Percentiles rank a stretch among this genome's conserved stretches.
phyloP scores from a whole-genome alignment of 1,140 invertebrate genomes.

The Diprion similis region DNA sequence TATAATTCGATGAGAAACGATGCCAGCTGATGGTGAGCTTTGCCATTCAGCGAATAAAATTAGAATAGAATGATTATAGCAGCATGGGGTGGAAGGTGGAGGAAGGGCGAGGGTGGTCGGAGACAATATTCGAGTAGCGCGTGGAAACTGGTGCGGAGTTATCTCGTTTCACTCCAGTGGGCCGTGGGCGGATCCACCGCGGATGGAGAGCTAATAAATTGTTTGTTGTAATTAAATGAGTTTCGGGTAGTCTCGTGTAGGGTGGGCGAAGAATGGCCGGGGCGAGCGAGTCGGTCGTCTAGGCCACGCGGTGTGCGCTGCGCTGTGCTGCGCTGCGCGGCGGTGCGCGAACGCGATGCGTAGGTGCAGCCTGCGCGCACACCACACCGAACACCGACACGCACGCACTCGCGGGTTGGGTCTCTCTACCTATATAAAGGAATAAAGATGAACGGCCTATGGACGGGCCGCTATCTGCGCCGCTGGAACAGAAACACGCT shows the following conservation, averaged over 20 bases:
- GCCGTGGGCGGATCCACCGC: constrained; percentile 53
- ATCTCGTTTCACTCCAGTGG: constrained; percentile 46
- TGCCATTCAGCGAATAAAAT: no score
- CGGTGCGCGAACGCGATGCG: constrained; percentile 22
- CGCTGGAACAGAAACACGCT: constrained; percentile 61
- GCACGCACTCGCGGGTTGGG: not conserved
- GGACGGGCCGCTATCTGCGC: constrained; percentile 60
- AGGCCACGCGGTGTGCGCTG: not conserved
- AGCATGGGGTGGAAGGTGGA: no score
- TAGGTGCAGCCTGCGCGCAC: constrained; percentile 34
- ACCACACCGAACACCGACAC: constrained; percentile 21
- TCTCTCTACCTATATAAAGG: constrained; percentile 44
- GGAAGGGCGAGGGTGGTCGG: not conserved
- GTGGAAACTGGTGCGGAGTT: not conserved
- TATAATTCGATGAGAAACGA: no score
- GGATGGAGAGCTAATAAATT: constrained; percentile 60
- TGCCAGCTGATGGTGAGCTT: no score
- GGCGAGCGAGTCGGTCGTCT: not conserved
- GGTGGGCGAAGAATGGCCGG: constrained; percentile 13
- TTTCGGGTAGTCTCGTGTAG: constrained; percentile 54
- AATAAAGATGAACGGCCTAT: constrained; percentile 63
- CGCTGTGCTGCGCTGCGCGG: no score
- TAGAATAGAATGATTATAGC: no score
- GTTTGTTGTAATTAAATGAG: constrained; percentile 64
- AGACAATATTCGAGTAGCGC: not conserved